Percentiles rank a stretch among this genome's conserved stretches.
Conservation (phyloP, 2,113 vertebrate genomes). For the Eidolon helvum region DNA sequence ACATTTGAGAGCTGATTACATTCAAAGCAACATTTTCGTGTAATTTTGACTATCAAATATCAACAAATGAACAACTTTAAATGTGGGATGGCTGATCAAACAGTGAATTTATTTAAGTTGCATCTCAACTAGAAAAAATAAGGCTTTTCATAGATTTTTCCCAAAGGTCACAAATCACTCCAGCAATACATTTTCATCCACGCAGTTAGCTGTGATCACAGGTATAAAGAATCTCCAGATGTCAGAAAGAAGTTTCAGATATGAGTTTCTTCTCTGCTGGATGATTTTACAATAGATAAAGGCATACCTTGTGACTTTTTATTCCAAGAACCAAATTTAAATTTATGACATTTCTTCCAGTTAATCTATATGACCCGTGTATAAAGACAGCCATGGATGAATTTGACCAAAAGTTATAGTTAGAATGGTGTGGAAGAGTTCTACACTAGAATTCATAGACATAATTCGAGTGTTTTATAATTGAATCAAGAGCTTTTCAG, state of each 20-base stretch:
- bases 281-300: constrained; percentile 41
- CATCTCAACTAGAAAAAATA: constrained; percentile 18
- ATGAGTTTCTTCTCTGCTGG: constrained; percentile 14
- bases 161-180: constrained; percentile 27
- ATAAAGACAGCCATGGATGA: neutral
- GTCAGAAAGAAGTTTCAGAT: constrained; percentile 26
- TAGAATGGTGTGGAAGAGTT: neutral
- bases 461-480: neutral
- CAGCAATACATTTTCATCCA: neutral
- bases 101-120: neutral
- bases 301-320: constrained; percentile 5
- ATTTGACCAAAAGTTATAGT: neutral
- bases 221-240: neutral
- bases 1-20: neutral
- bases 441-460: neutral
- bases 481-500: neutral
- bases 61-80: constrained; percentile 10
- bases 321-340: constrained; percentile 28
- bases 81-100: neutral
- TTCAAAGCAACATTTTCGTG: neutral
- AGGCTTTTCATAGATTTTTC: constrained; percentile 4
- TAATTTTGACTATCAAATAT: neutral
- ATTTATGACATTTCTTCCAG: constrained; percentile 33
- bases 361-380: neutral
- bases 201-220: neutral